Evolutionary conservation across 2,797 vertebrate species (phyloP).

Genomic region (Chaunax sp.): DNA sequence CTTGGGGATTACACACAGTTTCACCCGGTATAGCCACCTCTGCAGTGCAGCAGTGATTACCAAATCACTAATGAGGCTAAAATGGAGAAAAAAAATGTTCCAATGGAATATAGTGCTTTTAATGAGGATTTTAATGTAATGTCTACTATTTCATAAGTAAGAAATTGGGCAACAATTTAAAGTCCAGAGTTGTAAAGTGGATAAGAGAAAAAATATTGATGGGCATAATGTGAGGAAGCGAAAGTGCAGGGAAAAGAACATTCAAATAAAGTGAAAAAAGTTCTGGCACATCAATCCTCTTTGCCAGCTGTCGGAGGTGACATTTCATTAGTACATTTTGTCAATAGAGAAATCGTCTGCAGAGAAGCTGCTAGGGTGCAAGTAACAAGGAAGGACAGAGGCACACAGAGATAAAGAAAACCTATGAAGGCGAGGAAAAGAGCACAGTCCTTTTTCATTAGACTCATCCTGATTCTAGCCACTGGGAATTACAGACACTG

Average conservation of each 20-base stretch:
- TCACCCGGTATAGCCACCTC: background rate
- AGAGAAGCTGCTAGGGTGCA: conserved; percentile 75
- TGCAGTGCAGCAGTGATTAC: conserved; percentile 42
- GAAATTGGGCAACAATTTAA: conserved; percentile 15
- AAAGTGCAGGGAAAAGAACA: conserved; percentile 71
- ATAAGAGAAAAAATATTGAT: conserved; percentile 33
- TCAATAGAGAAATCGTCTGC: conserved; percentile 92
- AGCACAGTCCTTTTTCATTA: conserved; percentile 90
- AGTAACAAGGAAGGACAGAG: conserved; percentile 66
- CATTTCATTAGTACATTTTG: conserved; percentile 95
- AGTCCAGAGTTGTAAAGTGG: conserved; percentile 52
- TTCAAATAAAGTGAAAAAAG: conserved; percentile 91
- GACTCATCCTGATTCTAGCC: conserved; percentile 83
- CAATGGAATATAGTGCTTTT: conserved; percentile 1
- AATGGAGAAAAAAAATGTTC: conserved; percentile 17
- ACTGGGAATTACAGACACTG: conserved; percentile 85
- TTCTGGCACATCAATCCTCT: conserved; percentile 90
- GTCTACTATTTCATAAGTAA: too few relatives aligned
- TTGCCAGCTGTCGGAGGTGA: conserved; percentile 90
- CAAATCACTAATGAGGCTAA: conserved; percentile 29
- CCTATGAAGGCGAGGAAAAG: conserved; percentile 73
- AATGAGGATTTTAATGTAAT: too few relatives aligned
- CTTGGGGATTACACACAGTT: conserved; percentile 7
- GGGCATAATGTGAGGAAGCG: conserved; percentile 39
- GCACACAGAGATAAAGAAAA: conserved; percentile 41